Evolutionary conservation across 2,888 invertebrate species (phyloP).

Genomic region (Drosophila prostipennis): DNA sequence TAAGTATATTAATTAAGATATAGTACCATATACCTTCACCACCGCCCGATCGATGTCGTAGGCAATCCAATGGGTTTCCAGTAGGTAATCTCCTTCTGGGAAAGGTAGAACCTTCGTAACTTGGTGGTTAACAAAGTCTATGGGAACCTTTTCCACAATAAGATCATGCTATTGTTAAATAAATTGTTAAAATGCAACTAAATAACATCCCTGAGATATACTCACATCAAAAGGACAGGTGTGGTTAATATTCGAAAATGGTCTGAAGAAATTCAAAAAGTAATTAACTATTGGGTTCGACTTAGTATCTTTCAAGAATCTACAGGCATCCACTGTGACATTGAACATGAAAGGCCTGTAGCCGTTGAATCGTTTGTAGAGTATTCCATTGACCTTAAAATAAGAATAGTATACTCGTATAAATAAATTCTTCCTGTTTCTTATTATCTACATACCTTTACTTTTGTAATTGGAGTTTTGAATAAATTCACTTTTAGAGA

Average conservation of each 20-base stretch:
- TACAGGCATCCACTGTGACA: not conserved
- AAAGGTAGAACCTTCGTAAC: conserved; percentile 23
- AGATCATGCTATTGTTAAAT: not conserved
- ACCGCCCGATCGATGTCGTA: conserved; percentile 18
- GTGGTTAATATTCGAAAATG: not conserved
- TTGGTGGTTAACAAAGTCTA: conserved; percentile 4
- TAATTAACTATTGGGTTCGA: not conserved
- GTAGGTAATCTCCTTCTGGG: conserved; percentile 19
- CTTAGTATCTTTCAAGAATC: not conserved
- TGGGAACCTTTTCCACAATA: conserved; percentile 24
- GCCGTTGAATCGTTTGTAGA: not conserved
- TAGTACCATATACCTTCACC: conserved; percentile 3
- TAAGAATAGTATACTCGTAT: too few species aligned
- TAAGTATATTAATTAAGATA: not conserved
- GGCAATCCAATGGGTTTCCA: conserved; percentile 24
- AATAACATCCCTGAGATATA: too few species aligned
- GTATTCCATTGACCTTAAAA: not conserved
- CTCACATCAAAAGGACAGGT: conserved; percentile 4
- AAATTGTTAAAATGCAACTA: not conserved
- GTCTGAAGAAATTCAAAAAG: not conserved
- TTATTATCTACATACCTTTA: not conserved
- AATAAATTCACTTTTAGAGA: not conserved
- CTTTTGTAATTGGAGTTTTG: conserved; percentile 1
- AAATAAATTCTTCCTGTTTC: not conserved
- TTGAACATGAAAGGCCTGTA: not conserved